Conservation (phyloP, 2,113 vertebrate species). For the Phrynosoma blainvillii region DNA sequence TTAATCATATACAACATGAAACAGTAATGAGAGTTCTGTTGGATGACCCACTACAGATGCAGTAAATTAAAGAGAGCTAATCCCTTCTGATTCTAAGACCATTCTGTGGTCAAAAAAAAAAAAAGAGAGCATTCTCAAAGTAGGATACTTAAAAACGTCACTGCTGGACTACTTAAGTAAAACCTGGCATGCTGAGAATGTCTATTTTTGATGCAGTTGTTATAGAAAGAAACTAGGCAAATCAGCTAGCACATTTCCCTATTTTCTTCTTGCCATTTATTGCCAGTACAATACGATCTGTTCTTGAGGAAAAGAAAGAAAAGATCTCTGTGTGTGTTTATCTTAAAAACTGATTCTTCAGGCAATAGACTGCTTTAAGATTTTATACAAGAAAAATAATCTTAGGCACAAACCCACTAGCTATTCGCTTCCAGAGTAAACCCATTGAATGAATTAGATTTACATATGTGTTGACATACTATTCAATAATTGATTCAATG, state of each 20-base stretch:
- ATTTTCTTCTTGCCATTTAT: constrained; percentile 38
- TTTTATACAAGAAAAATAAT: neutral
- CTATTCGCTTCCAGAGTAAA: no score
- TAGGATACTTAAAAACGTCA: constrained; percentile 50
- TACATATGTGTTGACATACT: no score
- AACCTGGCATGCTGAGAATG: constrained; percentile 53
- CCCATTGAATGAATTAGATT: no score
- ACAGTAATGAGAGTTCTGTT: constrained; percentile 62
- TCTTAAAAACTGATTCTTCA: neutral
- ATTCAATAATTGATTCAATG: no score
- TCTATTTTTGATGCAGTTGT: constrained; percentile 74
- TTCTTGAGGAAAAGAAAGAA: constrained; percentile 10
- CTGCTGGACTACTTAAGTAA: constrained; percentile 36
- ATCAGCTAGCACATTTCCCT: constrained; percentile 47
- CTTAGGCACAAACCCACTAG: no score
- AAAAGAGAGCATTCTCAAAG: constrained; percentile 63
- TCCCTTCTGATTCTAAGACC: constrained; percentile 72
- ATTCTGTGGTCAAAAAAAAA: constrained; percentile 60
- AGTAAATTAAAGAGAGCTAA: constrained; percentile 83
- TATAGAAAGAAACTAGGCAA: constrained; percentile 65
- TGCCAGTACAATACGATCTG: constrained; percentile 43
- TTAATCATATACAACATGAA: constrained; percentile 69
- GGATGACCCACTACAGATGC: constrained; percentile 76
- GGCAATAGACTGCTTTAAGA: neutral
- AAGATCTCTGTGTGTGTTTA: neutral